Base-by-base conservation (phyloP, 92 coral and sea anemone genomes). In the Desmophyllum pertusum region DNA sequence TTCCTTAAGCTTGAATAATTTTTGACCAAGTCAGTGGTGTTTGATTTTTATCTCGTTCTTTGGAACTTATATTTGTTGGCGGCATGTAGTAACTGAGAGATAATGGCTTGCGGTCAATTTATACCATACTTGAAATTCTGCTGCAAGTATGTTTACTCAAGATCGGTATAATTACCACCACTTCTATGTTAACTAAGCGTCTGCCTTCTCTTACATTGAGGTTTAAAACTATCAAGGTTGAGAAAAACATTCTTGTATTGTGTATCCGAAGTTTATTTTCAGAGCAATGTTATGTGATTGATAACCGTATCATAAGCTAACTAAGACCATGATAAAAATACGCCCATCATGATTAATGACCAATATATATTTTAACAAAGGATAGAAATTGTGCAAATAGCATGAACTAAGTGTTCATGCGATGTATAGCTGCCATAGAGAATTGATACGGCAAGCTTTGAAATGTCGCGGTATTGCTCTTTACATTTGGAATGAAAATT, bases 51-150 rank as follows among this genome's bases (percentile, higher is more conserved):
- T 0, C 64, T 57, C 2, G 13, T n/a, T 0, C 65, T 17, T 25
- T 25, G 3, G 0, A 11, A 29, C 65, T 3, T 51, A 13, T 53
- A 53, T 1, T 43, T 71, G 59, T 73, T 39, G 10, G 53, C 0
- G 77, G 37, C 61, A 27, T 18, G 19, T 45, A 13, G 4, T 64
- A 5, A 10, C 2, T 21, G 5, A 7, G 53, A n/a, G 4, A 36
- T 50, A 33, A 75, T 8, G 37, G 81, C 10, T 62, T 40, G 70
- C 38, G 81, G 70, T 77, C 25, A 33, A 19, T 37, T 55, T 27
- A 43, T 27, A 13, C 48, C 33, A 33, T 75, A 75, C 64, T 75
- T 77, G 38, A 57, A 59, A 37, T 39, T 35, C 45, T 33, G 1
- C 40, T 19, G 9, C 43, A 31, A 10, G 33, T 72, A 10, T 75